Evolutionary conservation across 2,888 invertebrate species (phyloP).

Genomic region (Junonia oenone): DNA sequence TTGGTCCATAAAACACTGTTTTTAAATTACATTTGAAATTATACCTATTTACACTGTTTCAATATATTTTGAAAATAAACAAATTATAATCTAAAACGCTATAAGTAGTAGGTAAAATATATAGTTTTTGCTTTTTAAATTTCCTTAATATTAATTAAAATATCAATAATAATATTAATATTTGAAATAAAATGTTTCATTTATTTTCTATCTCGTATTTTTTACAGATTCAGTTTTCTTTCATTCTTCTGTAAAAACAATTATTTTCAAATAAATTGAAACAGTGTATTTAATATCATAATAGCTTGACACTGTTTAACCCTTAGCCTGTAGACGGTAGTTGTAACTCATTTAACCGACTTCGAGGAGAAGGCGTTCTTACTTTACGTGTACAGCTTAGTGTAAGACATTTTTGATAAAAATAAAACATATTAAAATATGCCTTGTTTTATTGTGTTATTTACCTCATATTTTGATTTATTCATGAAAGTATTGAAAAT

Average conservation of each 20-base stretch:
- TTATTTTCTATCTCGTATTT: too few species aligned
- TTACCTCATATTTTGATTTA: neutral
- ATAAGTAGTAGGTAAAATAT: too few species aligned
- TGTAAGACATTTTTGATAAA: conserved; percentile 24
- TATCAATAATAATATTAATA: too few species aligned
- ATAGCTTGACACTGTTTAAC: neutral
- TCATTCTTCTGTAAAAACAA: neutral
- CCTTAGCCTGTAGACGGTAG: neutral
- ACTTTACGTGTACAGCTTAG: conserved; percentile 18
- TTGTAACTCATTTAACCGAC: conserved; percentile 14
- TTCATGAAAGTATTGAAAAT: neutral
- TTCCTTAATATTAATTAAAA: too few species aligned
- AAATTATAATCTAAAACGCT: too few species aligned
- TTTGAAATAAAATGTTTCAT: too few species aligned
- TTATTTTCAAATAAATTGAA: neutral
- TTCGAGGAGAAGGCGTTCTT: conserved; percentile 11
- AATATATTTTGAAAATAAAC: too few species aligned
- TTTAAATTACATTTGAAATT: neutral
- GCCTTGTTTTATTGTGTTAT: neutral
- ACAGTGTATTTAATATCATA: neutral
- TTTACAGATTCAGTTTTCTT: too few species aligned
- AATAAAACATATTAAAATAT: conserved; percentile 12
- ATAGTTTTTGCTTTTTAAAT: too few species aligned
- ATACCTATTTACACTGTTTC: neutral
- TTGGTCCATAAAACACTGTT: too few species aligned